A percentile compares a stretch with the other conserved stretches of the same genome.
phyloP scores from a whole-genome alignment of 1,140 invertebrate genomes.

The Neodiprion fabricii region DNA sequence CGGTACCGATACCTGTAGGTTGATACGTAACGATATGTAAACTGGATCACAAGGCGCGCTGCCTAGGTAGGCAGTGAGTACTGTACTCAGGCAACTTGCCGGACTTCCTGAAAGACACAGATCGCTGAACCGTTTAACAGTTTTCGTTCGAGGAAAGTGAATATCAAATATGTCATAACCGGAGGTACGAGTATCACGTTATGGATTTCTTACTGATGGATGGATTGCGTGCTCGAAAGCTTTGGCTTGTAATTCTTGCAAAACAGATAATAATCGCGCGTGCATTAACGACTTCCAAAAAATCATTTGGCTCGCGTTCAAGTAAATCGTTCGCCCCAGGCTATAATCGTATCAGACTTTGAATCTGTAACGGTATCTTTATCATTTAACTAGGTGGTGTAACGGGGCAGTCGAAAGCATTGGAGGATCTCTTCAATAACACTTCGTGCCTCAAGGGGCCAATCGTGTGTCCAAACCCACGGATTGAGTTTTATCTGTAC shows the following conservation, averaged over 20 bases:
- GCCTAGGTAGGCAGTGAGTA: too few species aligned
- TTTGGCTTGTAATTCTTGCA: not conserved
- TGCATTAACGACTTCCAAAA: not conserved
- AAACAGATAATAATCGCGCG: not conserved
- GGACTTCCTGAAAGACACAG: not conserved
- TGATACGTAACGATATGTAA: too few species aligned
- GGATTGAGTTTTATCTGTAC: slow-evolving; percentile 84
- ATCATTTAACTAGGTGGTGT: slow-evolving; percentile 28
- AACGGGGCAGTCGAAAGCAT: slow-evolving; percentile 58
- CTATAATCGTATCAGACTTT: too few species aligned
- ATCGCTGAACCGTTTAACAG: not conserved
- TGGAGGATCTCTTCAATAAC: slow-evolving; percentile 77
- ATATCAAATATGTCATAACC: too few species aligned
- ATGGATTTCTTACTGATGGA: not conserved
- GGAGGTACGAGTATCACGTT: too few species aligned
- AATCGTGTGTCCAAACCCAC: slow-evolving; percentile 79
- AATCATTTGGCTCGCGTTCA: too few species aligned
- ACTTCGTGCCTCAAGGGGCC: slow-evolving; percentile 82
- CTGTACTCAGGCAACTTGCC: not conserved
- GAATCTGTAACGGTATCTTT: not conserved
- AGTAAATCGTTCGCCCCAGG: too few species aligned
- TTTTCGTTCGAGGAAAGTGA: too few species aligned
- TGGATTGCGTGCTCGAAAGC: not conserved
- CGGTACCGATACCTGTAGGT: too few species aligned
- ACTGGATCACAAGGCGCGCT: too few species aligned